Evolutionary conservation across 1,140 invertebrate species (phyloP), one percentile per base, ranked within the genome.

Genomic region (Medauroidea extradentata): DNA sequence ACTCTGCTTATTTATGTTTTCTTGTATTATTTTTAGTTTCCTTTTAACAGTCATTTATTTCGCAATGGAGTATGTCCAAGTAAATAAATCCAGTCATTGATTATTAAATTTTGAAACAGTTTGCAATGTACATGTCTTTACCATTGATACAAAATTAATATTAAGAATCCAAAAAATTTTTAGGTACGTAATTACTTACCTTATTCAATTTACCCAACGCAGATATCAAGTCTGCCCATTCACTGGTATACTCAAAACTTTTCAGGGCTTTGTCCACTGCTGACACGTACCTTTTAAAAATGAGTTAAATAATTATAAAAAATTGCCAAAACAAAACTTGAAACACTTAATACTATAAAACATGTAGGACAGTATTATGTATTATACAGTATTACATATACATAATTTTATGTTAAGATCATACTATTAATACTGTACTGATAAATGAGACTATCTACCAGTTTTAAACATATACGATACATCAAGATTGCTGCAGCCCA

Each of bases 141-240:
- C 14, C 21, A 2, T 11, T 18, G n/a, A n/a, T n/a, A n/a, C n/a
- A n/a, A n/a, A n/a, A n/a, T n/a, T 41, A 41, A 41, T 13, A 41
- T 41, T 13, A 11, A 41, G 39, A 41, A n/a, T 11, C 9, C 9
- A 13, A 49, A 19, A 49, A 19, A n/a, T n/a, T n/a, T n/a, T n/a
- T n/a, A n/a, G n/a, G n/a, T n/a, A n/a, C n/a, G n/a, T n/a, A n/a
- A 34, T 34, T 49, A 61, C 59, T 66, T 80, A 93, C 93, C 82
- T 96, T 96, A 71, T 93, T 94, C 16, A 97, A 79, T 81, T 96
- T 97, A 61, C 88, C 90, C 44, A 97, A 74, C 19, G 93, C 92
- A 53, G 91, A 90, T 65, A 97, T 96, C 23, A 97, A 78, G 79
- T 97, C 94, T 60, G 94, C 91, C 94, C 94, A 97, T 84, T 96